Base-by-base conservation (phyloP, 2,113 vertebrate genomes). In the Delphinus delphis region DNA sequence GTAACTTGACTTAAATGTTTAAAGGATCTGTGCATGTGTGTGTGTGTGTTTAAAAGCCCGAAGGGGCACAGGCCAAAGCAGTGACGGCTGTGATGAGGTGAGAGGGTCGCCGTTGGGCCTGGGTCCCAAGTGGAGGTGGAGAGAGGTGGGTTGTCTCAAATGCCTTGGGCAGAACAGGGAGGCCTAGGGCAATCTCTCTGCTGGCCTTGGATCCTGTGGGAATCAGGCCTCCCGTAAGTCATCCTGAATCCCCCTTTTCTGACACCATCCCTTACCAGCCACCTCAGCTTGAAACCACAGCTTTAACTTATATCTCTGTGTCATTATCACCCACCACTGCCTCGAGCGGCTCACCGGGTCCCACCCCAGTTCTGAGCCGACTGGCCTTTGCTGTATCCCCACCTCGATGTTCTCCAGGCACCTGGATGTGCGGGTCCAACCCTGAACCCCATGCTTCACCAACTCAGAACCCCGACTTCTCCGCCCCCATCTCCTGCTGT, bases 401-500 rank as follows among this genome's bases (percentile, higher is more conserved):
- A 14, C 15, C 79, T 53, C 18, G 0, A 17, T 36, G 55, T 60
- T 71, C 50, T 58, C 41, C 20, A 70, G 60, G 33, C 20, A 25
- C 6, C 33, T 62, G 77, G 28, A 10, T 44, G n/a, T 28, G 63
- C 7, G 31, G 86, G 17, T 53, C 10, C 38, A 23, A 13, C 28
- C 55, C 36, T 21, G 63, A 79, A 53, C 13, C 17, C 18, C 55
- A 18, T 0, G 0, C 47, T 67, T 21, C 26, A 21, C 36, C 47
- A 38, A 38, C 71, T 85, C 73, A 38, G 55, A 67, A 60, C 38
- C 55, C 55, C 1, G 0, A 1, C 25, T n/a, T 74, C 36, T 60
- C n/a, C 0, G 0, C 23, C 14, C 25, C 36, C 25, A 31, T 38
- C 26, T 5, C 26, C 44, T 41, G 33, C 73, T 0, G 3, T 31